These are phyloP conservation scores for Hippopotamus amphibius DNA, from an alignment of 2,113 vertebrate genomes.

Conservation along the genomic window DNA sequence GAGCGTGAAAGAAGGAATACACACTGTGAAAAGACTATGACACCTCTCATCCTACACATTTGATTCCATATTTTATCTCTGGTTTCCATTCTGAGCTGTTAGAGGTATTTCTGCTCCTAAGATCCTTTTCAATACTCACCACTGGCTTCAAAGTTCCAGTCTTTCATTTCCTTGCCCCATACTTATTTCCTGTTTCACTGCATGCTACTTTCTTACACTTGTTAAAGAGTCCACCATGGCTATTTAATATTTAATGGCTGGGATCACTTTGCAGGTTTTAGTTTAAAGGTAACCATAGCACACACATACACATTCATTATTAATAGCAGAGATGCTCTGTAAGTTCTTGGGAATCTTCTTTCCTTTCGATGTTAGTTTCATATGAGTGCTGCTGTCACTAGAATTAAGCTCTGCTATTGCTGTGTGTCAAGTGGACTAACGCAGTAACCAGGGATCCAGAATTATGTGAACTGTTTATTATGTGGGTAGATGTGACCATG, in stretches of 20 bases:
- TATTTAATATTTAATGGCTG: slow-evolving; percentile 91
- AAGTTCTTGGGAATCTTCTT: slow-evolving; percentile 87
- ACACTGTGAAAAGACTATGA: neutral
- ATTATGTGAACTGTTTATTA: slow-evolving; percentile 88
- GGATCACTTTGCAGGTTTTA: slow-evolving; percentile 93
- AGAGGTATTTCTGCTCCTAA: neutral
- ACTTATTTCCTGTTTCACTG: slow-evolving; percentile 18
- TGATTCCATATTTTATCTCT: neutral
- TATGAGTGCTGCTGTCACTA: slow-evolving; percentile 82
- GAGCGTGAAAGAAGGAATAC: neutral
- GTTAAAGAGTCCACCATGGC: slow-evolving; percentile 82
- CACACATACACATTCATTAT: slow-evolving; percentile 92
- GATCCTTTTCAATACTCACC: neutral
- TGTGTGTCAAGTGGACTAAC: slow-evolving; percentile 79
- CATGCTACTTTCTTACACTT: slow-evolving; percentile 63
- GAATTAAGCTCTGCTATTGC: slow-evolving; percentile 78
- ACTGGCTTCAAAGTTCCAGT: neutral
- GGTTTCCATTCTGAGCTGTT: neutral
- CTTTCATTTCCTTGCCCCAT: neutral
- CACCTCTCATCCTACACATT: neutral
- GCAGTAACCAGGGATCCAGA: slow-evolving; percentile 72
- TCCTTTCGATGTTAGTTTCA: slow-evolving; percentile 84
- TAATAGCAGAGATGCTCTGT: slow-evolving; percentile 86
- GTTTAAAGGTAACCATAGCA: slow-evolving; percentile 97
- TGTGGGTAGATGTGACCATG: slow-evolving; percentile 87